Base-by-base conservation (phyloP, 2,113 vertebrate genomes). In the Campylomormyrus tamandua region DNA sequence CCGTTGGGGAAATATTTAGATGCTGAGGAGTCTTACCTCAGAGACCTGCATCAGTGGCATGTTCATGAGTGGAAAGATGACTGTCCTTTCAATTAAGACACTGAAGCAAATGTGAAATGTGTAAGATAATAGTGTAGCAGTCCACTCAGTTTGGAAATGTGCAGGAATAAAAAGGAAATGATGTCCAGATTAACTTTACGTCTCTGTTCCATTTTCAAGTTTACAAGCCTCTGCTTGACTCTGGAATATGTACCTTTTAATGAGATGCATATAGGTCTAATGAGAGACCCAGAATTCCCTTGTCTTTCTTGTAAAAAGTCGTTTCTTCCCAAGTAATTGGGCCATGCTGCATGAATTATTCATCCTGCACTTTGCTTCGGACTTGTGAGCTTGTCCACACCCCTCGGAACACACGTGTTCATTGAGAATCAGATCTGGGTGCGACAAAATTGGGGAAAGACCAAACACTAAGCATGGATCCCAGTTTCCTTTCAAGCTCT, bases 1-100 rank as follows among this genome's bases (percentile, higher is more conserved):
- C 90, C 91, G 91, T 92, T 92, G 91, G 92, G 91, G 92, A 90
- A 21, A 90, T 52, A 70, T 90, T 92, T 50, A 91, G n/a, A 89
- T 87, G 66, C 85, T 19, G 90, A 84, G 87, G 90, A 84, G 49
- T 77, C 50, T 80, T 19, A 56, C 15, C 17, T 80, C 9, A 9
- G 10, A 24, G 84, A 58, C 27, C 58, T 87, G 53, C 49, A 45
- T 49, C 5, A 84, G 77, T 70, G 70, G 62, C 21, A 15, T 87
- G 31, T 87, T 86, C 45, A 48, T 83, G 27, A 89, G 48, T 45
- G 66, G 10, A 89, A 89, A 42, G 6, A 39, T 53, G 24, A 89
- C 49, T 45, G 24, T 77, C 62, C 4, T 19, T 52, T 83, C 70
- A 9, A 3, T 9, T 45, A 19, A 80, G 70, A 77, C 27, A 48